These are phyloP conservation scores for Daubentonia madagascariensis DNA, from an alignment of 2,113 vertebrate genomes.

Conservation along the genomic window DNA sequence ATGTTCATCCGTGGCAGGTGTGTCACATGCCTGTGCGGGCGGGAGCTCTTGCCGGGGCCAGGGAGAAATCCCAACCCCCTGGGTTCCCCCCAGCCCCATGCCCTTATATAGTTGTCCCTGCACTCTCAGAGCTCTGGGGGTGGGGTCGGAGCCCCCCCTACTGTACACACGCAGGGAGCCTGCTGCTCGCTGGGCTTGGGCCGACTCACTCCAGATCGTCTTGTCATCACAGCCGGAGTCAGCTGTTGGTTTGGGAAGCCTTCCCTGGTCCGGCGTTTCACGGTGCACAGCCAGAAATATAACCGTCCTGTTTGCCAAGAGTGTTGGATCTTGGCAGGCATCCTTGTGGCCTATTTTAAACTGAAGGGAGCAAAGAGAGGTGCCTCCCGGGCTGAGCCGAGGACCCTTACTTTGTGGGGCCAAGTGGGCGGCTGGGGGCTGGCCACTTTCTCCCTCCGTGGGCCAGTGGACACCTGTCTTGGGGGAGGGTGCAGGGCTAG, in stretches of 20 bases:
- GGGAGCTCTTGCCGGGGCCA: not conserved
- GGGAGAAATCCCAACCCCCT: constrained; percentile 39
- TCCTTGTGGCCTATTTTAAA: constrained; percentile 74
- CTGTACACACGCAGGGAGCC: constrained; percentile 30
- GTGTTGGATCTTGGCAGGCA: constrained; percentile 76
- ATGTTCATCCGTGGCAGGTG: constrained; percentile 61
- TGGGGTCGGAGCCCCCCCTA: not conserved
- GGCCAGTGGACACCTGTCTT: not conserved
- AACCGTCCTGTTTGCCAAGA: constrained; percentile 80
- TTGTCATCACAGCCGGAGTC: constrained; percentile 82
- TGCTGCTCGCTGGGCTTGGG: not conserved
- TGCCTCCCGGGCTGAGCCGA: not conserved
- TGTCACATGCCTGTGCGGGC: not conserved
- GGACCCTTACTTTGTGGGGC: not conserved
- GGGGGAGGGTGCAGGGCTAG: not conserved
- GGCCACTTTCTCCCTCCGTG: not conserved
- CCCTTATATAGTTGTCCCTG: constrained; percentile 56
- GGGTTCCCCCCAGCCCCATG: constrained; percentile 36
- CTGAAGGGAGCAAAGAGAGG: constrained; percentile 37
- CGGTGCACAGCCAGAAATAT: constrained; percentile 80
- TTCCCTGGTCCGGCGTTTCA: constrained; percentile 76
- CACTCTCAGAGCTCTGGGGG: not conserved
- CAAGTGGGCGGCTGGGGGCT: not conserved
- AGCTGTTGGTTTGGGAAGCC: constrained; percentile 82
- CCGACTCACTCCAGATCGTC: constrained; percentile 37